Evolutionary conservation across 2,888 invertebrate genomes (phyloP), one percentile per base, ranked within the genome.

Genomic region (Drosophila differens): DNA sequence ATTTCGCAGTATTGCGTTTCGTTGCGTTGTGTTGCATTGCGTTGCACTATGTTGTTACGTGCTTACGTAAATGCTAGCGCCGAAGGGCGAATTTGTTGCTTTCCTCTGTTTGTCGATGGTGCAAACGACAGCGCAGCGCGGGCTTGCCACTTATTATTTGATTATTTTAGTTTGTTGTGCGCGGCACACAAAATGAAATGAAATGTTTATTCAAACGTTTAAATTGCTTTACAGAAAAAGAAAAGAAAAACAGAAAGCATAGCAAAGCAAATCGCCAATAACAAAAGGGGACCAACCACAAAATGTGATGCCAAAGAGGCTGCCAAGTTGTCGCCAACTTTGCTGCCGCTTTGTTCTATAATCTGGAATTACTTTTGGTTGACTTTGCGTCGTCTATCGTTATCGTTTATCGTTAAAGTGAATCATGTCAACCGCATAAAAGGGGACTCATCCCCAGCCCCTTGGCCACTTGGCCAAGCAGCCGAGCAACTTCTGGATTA

Each of bases 391-490:
- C 69, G 73, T 76, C 68, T 87, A 87, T 87, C 85, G 87, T 69
- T 89, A 81, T 89, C 89, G 91, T 88, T 91, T 91, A 91, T 91
- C 91, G 88, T 83, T 82, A 85, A 91, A 91, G 85, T 89, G 84
- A 91, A 88, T 91, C 91, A 92, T 90, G 91, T 92, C 91, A 92
- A 91, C 86, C 89, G 83, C 91, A 92, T 82, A 83, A 85, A 82
- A 35, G 57, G 82, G 76, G 57, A 0, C 28, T 39, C n/a, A 7
- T 25, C 16, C 30, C 16, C 22, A 19, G 19, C 22, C 35, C 12
- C 28, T n/a, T 6, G 28, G 25, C 16, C 10, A 16, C 19, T 19
- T 25, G 37, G 16, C 55, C 37, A 12, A 16, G 16, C 33, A 25
- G 64, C 19, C 25, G 39, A 52, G 74, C 73, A 76, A 81, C 86